Evolutionary conservation across 2,888 invertebrate genomes (phyloP).

Genomic region (Calliphora vomitoria): DNA sequence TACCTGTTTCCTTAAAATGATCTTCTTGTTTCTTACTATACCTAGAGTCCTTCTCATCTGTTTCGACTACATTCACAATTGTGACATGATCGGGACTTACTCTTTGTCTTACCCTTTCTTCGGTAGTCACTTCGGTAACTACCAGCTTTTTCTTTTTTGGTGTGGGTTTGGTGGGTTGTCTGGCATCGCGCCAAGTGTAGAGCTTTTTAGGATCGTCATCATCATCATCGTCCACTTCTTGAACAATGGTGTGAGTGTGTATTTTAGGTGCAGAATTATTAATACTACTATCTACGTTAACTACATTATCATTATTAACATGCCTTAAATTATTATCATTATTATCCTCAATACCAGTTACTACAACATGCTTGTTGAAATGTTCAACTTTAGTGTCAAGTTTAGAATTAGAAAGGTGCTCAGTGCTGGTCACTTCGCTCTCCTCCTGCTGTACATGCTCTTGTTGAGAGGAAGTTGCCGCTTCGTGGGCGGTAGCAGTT

Average conservation of each 20-base stretch:
- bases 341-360: constrained; percentile 79
- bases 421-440: constrained; percentile 71
- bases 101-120: constrained; percentile 38
- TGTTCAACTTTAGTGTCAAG: constrained; percentile 57
- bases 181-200: constrained; percentile 74
- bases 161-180: constrained; percentile 64
- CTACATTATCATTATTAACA: constrained; percentile 75
- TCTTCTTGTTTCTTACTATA: constrained; percentile 72
- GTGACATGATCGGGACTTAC: constrained; percentile 10
- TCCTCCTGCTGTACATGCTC: constrained; percentile 51
- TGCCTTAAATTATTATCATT: constrained; percentile 79
- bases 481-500: constrained; percentile 37
- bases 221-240: constrained; percentile 38
- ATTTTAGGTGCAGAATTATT: constrained; percentile 62
- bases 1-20: constrained; percentile 63
- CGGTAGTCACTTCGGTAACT: constrained; percentile 12
- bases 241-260: constrained; percentile 39
- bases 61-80: constrained; percentile 27
- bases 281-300: constrained; percentile 76
- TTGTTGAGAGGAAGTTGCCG: constrained; percentile 69
- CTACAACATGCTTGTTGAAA: constrained; percentile 73
- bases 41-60: constrained; percentile 32
- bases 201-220: constrained; percentile 19
- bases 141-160: constrained; percentile 34
- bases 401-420: constrained; percentile 65